Base-by-base conservation (phyloP, 2,797 vertebrate genomes). In the Hybognathus amarus region DNA sequence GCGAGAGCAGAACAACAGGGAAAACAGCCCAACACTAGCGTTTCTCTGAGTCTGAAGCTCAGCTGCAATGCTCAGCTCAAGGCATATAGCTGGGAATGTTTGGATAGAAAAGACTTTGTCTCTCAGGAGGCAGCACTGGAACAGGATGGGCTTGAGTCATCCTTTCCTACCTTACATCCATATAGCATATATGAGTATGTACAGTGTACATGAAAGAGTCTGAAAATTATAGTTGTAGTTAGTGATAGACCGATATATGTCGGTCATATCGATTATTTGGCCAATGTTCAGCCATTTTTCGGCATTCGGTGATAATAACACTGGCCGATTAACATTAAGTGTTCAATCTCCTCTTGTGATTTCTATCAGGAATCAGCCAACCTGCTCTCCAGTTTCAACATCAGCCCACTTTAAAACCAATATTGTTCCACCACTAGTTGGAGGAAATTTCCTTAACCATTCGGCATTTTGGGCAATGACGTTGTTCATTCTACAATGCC, bases 71-170 rank as follows among this genome's bases (percentile, higher is more conserved):
- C 74, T 79, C 78, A 67, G 91, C 87, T 92, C 89, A 94, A 95
- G 93, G 92, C 93, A 93, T 93, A 91, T 91, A 86, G 88, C 90
- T 94, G 94, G 94, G 95, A 95, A 95, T 95, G 94, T 95, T 89
- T 89, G 84, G 89, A 92, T 90, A 91, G 90, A 92, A 93, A 94
- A 84, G 71, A 74, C 64, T 59, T 84, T 67, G 73, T 87, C 87
- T 91, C 79, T 91, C 89, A 85, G 88, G 91, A 92, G 89, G 91
- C 92, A 91, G 92, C 90, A 92, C 90, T 89, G 85, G 86, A 88
- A 89, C 88, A 88, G 86, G 69, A 88, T 30, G 30, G 66, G 54
- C 66, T 74, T 9, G 56, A 77, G 69, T 69, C 66, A 64, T 47
- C 54, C 42, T 81, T 47, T 5, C 18, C 30, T 73, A 79, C 54